Conservation (phyloP, 1,140 invertebrate genomes). For the Pseudomyrmex pallidus region DNA sequence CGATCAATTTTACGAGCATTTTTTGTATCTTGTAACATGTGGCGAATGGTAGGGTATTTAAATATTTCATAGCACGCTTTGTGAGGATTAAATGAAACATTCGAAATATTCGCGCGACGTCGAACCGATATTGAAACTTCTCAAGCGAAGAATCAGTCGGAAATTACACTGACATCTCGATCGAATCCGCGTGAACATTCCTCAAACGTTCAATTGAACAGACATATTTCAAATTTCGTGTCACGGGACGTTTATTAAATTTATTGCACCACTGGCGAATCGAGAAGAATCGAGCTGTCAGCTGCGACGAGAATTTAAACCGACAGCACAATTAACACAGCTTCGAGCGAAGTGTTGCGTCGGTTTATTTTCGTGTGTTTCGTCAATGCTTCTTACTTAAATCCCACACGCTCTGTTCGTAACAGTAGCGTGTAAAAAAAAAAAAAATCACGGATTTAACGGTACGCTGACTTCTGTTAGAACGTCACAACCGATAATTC, state of each 20-base stretch:
- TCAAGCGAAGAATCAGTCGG: not conserved
- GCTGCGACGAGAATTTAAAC: too few species aligned
- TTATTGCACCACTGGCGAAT: not conserved
- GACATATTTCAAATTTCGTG: not conserved
- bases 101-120: not conserved
- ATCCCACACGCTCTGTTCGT: not conserved
- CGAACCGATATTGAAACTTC: not conserved
- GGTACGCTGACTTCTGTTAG: not conserved
- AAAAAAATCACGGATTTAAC: constrained; percentile 27
- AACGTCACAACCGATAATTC: not conserved
- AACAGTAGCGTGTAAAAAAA: not conserved
- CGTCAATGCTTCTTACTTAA: too few species aligned
- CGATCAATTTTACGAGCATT: too few species aligned
- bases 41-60: too few species aligned
- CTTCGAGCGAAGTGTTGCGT: too few species aligned
- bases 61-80: too few species aligned
- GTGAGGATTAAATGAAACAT: not conserved
- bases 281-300: too few species aligned
- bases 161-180: not conserved
- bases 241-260: too few species aligned
- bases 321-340: too few species aligned
- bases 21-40: too few species aligned
- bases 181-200: not conserved
- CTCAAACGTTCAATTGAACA: constrained; percentile 2
- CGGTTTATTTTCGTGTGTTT: too few species aligned